These are phyloP conservation scores for Thumatha senex DNA, from an alignment of 2,888 invertebrate genomes.

Conservation along the genomic window DNA sequence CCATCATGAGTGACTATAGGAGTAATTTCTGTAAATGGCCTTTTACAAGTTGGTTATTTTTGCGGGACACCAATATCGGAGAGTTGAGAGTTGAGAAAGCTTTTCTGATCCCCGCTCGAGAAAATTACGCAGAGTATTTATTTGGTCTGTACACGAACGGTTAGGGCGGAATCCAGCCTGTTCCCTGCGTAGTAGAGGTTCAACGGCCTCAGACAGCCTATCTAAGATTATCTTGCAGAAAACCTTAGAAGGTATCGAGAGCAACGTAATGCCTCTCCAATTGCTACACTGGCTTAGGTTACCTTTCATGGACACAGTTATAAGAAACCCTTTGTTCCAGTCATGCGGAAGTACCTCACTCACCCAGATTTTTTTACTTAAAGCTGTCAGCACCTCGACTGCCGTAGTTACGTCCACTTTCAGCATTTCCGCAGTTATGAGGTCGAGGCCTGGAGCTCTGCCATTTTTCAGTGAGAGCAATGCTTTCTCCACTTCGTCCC, in stretches of 20 bases:
- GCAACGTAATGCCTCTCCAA: constrained; percentile 3
- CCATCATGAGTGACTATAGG: too few species aligned
- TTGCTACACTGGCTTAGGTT: not conserved
- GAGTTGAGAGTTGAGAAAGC: too few species aligned
- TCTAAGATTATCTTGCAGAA: not conserved
- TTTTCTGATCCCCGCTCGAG: too few species aligned
- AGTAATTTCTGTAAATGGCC: too few species aligned
- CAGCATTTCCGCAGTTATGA: not conserved
- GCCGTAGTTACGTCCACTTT: not conserved
- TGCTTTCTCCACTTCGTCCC: not conserved
- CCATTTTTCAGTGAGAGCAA: not conserved
- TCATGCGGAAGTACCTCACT: not conserved
- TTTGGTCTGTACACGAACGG: not conserved
- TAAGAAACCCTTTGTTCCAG: not conserved
- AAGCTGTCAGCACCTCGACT: not conserved
- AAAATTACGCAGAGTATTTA: too few species aligned
- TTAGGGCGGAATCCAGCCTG: not conserved
- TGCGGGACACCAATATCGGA: too few species aligned
- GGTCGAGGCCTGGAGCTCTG: not conserved
- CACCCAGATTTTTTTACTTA: not conserved
- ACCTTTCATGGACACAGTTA: not conserved
- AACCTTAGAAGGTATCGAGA: not conserved
- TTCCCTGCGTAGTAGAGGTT: not conserved
- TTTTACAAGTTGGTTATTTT: too few species aligned
- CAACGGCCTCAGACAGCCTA: not conserved